Base-by-base conservation (phyloP, 1,140 invertebrate species). In the Pemphigus obesinymphae region DNA sequence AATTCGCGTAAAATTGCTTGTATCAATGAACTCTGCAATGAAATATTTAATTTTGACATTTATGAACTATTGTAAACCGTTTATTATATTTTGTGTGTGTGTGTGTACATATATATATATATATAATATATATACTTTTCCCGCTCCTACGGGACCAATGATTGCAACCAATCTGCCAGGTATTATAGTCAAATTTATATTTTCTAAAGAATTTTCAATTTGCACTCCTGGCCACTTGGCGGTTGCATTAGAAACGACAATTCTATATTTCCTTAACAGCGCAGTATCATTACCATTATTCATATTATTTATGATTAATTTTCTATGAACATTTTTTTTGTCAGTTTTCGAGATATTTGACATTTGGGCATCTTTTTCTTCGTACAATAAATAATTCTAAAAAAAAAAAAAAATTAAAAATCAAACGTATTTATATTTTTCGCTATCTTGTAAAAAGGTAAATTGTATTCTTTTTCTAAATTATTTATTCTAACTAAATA, bases 1-100 rank as follows among this genome's bases (percentile, higher is more conserved):
- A 97, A 86, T 87, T 98, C 96, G 73, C 91, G 89, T 8, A 98
- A 88, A 78, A 97, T 89, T 2, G 91, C 89, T 85, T 97, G 92
- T 20, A 97, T 88, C 6, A 97, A 86, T 31, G 95, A 96, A 53
- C 83, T 83, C 85, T 85, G 83, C n/a, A 61, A 80, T 26, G 20
- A 7, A 40, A 31, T n/a, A 45, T n/a, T n/a, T n/a, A n/a, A n/a
- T n/a, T n/a, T n/a, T n/a, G n/a, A n/a, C n/a, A n/a, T n/a, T n/a
- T n/a, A n/a, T n/a, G n/a, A n/a, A n/a, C n/a, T n/a, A n/a, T n/a
- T n/a, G n/a, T n/a, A n/a, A n/a, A n/a, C n/a, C n/a, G n/a, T n/a
- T n/a, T n/a, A n/a, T n/a, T n/a, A n/a, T n/a, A n/a, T n/a, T n/a
- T n/a, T n/a, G n/a, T n/a, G n/a, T n/a, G n/a, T n/a, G n/a, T n/a